Conservation (phyloP, 2,888 invertebrate species). For the Orthosia incerta region DNA sequence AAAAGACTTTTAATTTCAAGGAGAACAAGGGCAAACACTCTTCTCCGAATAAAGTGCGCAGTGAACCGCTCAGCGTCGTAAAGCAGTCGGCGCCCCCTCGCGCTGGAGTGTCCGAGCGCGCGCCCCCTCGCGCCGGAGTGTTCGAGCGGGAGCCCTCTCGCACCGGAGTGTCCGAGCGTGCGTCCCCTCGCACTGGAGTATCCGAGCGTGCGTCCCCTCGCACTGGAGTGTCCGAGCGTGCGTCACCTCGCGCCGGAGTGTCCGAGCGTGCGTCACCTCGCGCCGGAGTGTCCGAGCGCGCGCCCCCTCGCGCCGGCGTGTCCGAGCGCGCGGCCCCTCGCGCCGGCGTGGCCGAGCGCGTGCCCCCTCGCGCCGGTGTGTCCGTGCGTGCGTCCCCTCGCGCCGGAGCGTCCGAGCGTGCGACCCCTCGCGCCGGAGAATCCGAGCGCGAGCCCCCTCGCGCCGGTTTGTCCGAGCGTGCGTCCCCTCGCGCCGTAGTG, state of each 20-base stretch:
- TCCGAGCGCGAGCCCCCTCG: too few relatives aligned
- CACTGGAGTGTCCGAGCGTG: too few relatives aligned
- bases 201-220: too few relatives aligned
- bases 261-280: background rate
- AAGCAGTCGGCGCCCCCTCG: background rate
- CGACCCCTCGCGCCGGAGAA: too few relatives aligned
- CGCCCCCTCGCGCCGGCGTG: too few relatives aligned
- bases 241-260: too few relatives aligned
- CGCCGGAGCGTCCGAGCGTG: too few relatives aligned
- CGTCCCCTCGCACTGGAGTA: background rate
- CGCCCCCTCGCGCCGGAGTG: background rate
- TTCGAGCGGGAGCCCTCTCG: background rate
- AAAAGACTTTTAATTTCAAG: conserved; percentile 41
- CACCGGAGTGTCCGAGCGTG: background rate
- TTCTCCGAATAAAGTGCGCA: conserved; percentile 13
- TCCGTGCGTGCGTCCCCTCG: too few relatives aligned
- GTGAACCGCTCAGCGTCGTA: background rate
- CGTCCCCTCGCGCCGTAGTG: too few relatives aligned
- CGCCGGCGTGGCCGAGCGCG: background rate
- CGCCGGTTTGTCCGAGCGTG: too few relatives aligned
- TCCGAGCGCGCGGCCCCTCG: background rate
- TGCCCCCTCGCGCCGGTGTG: background rate
- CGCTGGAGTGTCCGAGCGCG: background rate
- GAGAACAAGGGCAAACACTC: conserved; percentile 37
- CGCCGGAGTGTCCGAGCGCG: too few relatives aligned